phyloP scores from a whole-genome alignment of 2,797 vertebrate species.

The Catamblyrhynchus diadema region DNA sequence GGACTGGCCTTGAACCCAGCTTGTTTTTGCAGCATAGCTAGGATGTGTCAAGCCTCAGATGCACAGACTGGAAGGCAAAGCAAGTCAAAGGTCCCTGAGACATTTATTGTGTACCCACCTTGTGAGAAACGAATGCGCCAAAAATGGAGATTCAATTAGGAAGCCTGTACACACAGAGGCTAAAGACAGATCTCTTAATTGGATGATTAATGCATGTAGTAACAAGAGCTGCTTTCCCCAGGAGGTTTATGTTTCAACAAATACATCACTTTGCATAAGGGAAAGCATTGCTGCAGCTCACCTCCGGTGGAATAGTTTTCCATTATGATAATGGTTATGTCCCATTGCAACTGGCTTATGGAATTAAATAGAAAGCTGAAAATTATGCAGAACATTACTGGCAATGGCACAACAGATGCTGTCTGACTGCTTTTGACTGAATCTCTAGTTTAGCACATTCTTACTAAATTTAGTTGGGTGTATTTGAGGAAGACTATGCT shows the following conservation, averaged over 20 bases:
- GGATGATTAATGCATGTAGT: not conserved
- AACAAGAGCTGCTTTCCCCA: not conserved
- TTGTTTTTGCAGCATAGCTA: not conserved
- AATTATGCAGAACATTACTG: not conserved
- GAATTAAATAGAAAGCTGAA: not conserved
- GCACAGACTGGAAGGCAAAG: not conserved
- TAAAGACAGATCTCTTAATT: not conserved
- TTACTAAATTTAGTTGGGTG: not conserved
- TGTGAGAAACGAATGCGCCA: accelerated
- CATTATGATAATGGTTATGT: not conserved
- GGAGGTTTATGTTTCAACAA: not conserved
- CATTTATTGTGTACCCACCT: not conserved
- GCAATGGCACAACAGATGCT: not conserved
- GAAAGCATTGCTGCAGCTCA: not conserved
- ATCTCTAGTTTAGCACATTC: not conserved
- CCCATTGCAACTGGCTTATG: not conserved
- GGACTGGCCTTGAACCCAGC: not conserved
- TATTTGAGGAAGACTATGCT: not conserved
- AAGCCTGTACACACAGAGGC: not conserved
- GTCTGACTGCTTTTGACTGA: not conserved
- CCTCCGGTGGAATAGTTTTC: not conserved
- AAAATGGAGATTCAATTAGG: not conserved
- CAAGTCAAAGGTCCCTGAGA: not conserved
- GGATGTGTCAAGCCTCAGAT: not conserved
- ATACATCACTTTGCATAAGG: not conserved